phyloP scores from a whole-genome alignment of 2,113 vertebrate genomes.

The Sylvilagus bachmani region DNA sequence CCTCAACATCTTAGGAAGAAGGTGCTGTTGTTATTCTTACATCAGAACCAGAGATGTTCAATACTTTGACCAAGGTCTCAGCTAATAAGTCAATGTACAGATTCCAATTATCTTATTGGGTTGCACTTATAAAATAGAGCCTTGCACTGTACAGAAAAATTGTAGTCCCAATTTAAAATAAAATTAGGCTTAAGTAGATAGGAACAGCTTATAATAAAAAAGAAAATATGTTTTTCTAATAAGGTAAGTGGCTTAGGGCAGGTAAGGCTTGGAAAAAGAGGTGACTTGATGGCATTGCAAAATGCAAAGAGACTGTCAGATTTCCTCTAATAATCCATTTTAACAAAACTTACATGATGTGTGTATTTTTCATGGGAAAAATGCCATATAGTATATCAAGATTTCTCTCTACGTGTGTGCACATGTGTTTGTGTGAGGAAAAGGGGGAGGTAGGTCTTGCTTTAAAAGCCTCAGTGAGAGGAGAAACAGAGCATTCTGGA shows the following conservation, averaged over 20 bases:
- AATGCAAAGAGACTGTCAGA: neutral
- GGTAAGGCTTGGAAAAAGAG: neutral
- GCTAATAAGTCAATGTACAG: neutral
- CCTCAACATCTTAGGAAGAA: neutral
- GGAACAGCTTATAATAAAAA: conserved; percentile 16
- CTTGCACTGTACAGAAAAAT: neutral
- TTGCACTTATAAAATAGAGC: conserved; percentile 47
- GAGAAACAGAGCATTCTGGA: neutral
- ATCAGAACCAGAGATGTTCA: conserved; percentile 1
- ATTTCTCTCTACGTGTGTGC: neutral
- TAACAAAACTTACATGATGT: neutral
- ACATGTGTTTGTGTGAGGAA: neutral
- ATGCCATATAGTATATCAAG: neutral
- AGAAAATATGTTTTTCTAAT: conserved; percentile 43
- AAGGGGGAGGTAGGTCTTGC: neutral
- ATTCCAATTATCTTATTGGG: conserved; percentile 1
- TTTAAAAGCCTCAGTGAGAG: conserved; percentile 4
- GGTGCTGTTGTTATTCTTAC: neutral
- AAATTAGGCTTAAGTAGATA: conserved; percentile 34
- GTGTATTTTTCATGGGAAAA: conserved; percentile 24
- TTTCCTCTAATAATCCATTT: neutral
- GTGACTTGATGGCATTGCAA: neutral
- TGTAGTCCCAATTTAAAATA: neutral
- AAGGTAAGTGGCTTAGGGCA: neutral
- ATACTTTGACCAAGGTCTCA: conserved; percentile 23